Evolutionary conservation across 2,797 vertebrate genomes (phyloP).

Genomic region (Sebastolobus altivelis): DNA sequence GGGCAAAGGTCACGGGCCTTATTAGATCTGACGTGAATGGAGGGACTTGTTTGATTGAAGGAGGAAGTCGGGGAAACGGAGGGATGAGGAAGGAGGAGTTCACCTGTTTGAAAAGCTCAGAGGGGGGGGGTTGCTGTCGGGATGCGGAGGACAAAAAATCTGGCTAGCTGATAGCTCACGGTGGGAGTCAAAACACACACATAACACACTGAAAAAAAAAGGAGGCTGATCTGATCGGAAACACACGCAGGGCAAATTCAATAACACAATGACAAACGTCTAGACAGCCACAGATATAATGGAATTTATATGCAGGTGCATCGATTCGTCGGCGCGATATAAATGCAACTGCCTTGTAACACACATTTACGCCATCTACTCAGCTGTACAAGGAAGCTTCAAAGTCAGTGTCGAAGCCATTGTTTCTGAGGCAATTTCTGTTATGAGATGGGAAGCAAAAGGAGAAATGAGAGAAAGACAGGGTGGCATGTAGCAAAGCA

Average conservation of each 20-base stretch:
- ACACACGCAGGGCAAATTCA: constrained; percentile 54
- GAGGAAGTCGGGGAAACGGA: constrained; percentile 66
- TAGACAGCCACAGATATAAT: constrained; percentile 74
- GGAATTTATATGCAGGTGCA: constrained; percentile 73
- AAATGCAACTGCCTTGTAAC: constrained; percentile 64
- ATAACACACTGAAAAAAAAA: constrained; percentile 29
- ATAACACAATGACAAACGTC: constrained; percentile 77
- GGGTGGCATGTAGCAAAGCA: constrained; percentile 11
- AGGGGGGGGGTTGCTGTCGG: constrained; percentile 27
- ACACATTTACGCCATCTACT: constrained; percentile 60
- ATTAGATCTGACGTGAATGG: constrained; percentile 87
- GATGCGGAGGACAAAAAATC: constrained; percentile 66
- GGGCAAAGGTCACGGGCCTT: constrained; percentile 90
- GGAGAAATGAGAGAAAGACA: constrained; percentile 15
- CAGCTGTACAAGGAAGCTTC: constrained; percentile 24
- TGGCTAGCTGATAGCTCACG: constrained; percentile 70
- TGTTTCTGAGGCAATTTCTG: constrained; percentile 10
- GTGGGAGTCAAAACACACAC: constrained; percentile 54
- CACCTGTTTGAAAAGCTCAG: constrained; percentile 71
- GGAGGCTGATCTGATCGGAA: constrained; percentile 57
- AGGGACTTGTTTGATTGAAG: constrained; percentile 73
- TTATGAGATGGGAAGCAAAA: constrained; percentile 30
- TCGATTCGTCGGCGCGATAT: constrained; percentile 46
- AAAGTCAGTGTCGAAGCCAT: constrained; percentile 34
- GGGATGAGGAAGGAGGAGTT: constrained; percentile 56